Percentiles rank a stretch among this genome's conserved stretches.
Conservation (phyloP, 2,888 invertebrate genomes). For the Lypha dubia region DNA sequence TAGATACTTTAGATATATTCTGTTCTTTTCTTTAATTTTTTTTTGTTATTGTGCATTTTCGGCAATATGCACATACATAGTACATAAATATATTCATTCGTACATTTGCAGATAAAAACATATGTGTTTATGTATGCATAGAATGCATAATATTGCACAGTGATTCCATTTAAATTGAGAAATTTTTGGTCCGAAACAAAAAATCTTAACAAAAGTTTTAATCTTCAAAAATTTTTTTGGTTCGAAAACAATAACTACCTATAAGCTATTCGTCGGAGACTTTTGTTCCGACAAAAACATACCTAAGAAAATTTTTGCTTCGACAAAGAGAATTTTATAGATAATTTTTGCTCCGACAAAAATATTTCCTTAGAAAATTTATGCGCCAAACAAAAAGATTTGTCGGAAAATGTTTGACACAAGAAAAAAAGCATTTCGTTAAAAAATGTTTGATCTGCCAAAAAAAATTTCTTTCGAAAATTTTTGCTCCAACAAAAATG, state of each 20-base stretch:
- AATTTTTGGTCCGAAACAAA: background rate
- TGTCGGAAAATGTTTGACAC: no score
- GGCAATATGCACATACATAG: background rate
- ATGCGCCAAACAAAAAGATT: no score
- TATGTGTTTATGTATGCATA: background rate
- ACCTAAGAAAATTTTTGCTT: background rate
- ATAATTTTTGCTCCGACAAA: no score
- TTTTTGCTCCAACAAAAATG: no score
- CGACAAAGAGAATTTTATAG: no score
- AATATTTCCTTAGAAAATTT: no score
- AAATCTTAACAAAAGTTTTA: background rate
- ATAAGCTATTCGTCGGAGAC: background rate
- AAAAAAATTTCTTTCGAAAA: no score
- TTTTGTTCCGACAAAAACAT: background rate
- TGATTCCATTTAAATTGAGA: background rate
- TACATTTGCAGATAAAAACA: background rate
- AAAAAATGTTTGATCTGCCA: no score
- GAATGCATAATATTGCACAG: slow-evolving; percentile 43
- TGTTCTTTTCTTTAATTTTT: background rate
- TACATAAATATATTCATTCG: background rate
- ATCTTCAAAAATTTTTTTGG: no score
- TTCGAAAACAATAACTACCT: no score
- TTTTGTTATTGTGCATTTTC: slow-evolving; percentile 43
- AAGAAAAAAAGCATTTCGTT: no score
- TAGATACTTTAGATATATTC: slow-evolving; percentile 40